These are phyloP conservation scores for Sycophila texana DNA, from an alignment of 2,888 invertebrate species.

Conservation along the genomic window DNA sequence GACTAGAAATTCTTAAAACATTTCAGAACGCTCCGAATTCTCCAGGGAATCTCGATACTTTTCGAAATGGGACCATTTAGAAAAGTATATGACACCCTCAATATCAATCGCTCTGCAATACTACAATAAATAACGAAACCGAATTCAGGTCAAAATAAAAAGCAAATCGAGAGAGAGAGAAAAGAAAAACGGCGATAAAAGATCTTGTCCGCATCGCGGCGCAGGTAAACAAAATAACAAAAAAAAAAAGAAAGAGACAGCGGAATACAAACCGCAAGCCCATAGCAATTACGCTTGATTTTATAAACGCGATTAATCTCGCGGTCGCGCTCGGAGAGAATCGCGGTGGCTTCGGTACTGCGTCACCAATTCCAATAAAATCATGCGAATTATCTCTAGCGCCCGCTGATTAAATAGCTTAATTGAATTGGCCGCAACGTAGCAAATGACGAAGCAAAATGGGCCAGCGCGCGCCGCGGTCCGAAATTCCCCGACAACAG, in stretches of 20 bases:
- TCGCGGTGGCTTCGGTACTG: background rate
- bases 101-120: no score
- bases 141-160: no score
- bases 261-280: background rate
- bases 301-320: conserved; percentile 20
- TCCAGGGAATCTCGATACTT: no score
- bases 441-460: conserved; percentile 39
- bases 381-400: conserved; percentile 46
- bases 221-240: background rate
- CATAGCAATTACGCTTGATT: conserved; percentile 16
- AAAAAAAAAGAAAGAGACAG: background rate
- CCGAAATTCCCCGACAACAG: conserved; percentile 4
- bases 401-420: conserved; percentile 49
- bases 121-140: no score
- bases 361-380: conserved; percentile 50
- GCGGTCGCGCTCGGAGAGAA: background rate
- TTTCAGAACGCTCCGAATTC: no score
- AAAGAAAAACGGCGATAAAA: background rate
- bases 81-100: no score
- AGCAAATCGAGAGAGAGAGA: no score
- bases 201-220: background rate
- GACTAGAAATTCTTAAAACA: no score
- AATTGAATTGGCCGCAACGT: conserved; percentile 39
- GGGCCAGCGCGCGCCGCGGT: background rate
- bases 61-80: no score